These are phyloP conservation scores for Micromesistius poutassou DNA, from an alignment of 2,797 vertebrate species.

Conservation along the genomic window DNA sequence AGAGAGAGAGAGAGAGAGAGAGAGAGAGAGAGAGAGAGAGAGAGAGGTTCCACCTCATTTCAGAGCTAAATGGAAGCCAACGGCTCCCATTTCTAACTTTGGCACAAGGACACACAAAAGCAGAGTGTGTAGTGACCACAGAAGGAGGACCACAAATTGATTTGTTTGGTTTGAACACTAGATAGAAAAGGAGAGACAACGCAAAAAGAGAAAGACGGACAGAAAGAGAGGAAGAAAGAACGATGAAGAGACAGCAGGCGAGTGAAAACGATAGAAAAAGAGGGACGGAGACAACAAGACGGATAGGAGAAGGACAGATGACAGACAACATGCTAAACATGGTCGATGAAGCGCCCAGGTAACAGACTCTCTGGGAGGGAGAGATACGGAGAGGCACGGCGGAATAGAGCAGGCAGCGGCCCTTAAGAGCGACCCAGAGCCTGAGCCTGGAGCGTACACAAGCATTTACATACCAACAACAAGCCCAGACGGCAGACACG, in stretches of 20 bases:
- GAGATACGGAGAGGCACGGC: neutral
- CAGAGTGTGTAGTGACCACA: constrained; percentile 4
- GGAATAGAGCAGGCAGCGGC: neutral
- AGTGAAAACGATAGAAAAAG: too few relatives aligned
- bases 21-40: neutral
- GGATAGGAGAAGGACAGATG: too few relatives aligned
- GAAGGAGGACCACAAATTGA: neutral
- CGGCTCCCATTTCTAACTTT: neutral
- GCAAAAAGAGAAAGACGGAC: neutral
- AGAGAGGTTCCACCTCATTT: constrained; percentile 37
- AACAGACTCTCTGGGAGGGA: too few relatives aligned
- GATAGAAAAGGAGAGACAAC: too few relatives aligned
- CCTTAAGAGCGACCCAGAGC: constrained; percentile 26
- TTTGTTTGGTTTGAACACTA: neutral
- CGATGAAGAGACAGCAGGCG: too few relatives aligned
- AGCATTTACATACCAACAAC: constrained; percentile 73
- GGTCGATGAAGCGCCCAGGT: too few relatives aligned
- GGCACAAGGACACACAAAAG: neutral
- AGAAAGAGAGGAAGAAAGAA: neutral
- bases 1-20: constrained; percentile 8
- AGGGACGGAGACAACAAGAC: too few relatives aligned
- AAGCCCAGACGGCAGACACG: constrained; percentile 69
- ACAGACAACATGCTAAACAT: too few relatives aligned
- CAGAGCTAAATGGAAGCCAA: constrained; percentile 25
- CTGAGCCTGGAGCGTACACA: constrained; percentile 33